phyloP scores from a whole-genome alignment of 2,888 invertebrate genomes.

The Tethea ocularis region DNA sequence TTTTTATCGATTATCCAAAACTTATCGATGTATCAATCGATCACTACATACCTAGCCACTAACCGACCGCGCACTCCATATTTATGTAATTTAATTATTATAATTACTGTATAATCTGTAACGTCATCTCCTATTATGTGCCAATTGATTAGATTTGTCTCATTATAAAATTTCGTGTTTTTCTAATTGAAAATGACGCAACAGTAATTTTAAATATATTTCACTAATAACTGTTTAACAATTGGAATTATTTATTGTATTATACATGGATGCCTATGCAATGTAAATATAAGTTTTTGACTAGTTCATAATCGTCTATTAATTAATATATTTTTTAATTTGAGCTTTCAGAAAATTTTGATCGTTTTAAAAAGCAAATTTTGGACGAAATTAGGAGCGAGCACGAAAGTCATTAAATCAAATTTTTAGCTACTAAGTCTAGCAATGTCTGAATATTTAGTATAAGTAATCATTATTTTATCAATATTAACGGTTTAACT shows the following conservation, averaged over 20 bases:
- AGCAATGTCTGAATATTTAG: conserved; percentile 24
- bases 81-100: conserved; percentile 23
- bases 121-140: conserved; percentile 30
- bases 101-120: conserved; percentile 15
- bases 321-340: conserved; percentile 30
- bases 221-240: conserved; percentile 51
- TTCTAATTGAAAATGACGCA: conserved; percentile 28
- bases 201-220: conserved; percentile 35
- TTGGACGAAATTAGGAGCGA: conserved; percentile 12
- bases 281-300: conserved; percentile 24
- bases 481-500: neutral
- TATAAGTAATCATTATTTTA: conserved; percentile 10
- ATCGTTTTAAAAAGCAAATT: conserved; percentile 8
- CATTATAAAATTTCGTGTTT: conserved; percentile 13
- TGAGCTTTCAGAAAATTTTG: conserved; percentile 46
- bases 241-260: conserved; percentile 40
- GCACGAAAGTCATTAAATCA: conserved; percentile 11
- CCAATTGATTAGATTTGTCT: conserved; percentile 6
- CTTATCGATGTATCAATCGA: conserved; percentile 33
- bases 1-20: conserved; percentile 29
- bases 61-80: conserved; percentile 43
- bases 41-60: conserved; percentile 49
- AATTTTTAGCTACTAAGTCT: conserved; percentile 18
- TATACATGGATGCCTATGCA: conserved; percentile 45
- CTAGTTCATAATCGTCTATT: conserved; percentile 35